phyloP scores from a whole-genome alignment of 2,888 invertebrate genomes.

The Ischnus inquisitorius region DNA sequence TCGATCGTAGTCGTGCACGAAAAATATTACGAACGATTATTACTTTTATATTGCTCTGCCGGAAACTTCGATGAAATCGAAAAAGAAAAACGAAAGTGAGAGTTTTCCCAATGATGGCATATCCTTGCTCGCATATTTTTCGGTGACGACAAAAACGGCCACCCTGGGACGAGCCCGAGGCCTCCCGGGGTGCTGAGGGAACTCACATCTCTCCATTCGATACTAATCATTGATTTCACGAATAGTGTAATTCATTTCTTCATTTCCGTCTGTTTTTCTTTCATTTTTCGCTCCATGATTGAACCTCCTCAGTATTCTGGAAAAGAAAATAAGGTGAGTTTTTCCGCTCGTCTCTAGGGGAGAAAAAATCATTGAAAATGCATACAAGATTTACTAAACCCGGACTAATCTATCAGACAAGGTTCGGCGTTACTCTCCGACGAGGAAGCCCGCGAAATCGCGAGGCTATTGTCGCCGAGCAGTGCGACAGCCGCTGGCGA shows the following conservation, averaged over 20 bases:
- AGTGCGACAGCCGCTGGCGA: conserved; percentile 72
- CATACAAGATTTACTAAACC: background rate
- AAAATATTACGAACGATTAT: too few species aligned
- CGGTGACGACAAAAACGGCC: conserved; percentile 81
- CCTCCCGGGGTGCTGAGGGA: conserved; percentile 81
- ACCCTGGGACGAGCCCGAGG: conserved; percentile 79
- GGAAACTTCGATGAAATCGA: background rate
- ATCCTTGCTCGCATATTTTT: conserved; percentile 83
- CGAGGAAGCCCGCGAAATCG: conserved; percentile 96
- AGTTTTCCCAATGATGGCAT: conserved; percentile 80
- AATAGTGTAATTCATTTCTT: background rate
- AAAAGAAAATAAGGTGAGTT: conserved; percentile 94
- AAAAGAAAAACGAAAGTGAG: background rate
- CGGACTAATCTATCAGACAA: conserved; percentile 87
- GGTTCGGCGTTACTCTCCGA: conserved; percentile 92
- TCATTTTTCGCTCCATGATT: conserved; percentile 69
- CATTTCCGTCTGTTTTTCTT: conserved; percentile 68
- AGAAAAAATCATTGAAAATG: background rate
- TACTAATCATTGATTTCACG: conserved; percentile 28
- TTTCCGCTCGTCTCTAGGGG: background rate
- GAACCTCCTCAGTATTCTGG: conserved; percentile 91
- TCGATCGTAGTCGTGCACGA: too few species aligned
- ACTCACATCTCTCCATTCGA: conserved; percentile 11
- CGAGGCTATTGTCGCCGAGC: conserved; percentile 90
- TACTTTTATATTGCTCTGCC: background rate